phyloP scores from a whole-genome alignment of 2,113 vertebrate species.

The Sylvia atricapilla region DNA sequence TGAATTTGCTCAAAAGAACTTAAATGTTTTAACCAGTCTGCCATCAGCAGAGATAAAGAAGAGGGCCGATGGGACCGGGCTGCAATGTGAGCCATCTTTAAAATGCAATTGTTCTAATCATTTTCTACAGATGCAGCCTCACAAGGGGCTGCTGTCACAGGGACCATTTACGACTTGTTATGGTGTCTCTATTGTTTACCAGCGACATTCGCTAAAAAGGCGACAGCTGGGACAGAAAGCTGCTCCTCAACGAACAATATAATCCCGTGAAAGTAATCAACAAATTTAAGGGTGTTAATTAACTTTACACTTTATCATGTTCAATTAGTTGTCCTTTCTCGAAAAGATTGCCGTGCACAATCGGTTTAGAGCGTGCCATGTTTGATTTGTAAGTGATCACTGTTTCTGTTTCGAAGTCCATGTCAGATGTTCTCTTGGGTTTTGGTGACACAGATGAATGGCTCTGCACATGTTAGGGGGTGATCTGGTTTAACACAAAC shows the following conservation, averaged over 20 bases:
- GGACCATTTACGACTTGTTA: conserved; percentile 88
- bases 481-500: conserved; percentile 84
- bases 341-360: conserved; percentile 86
- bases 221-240: conserved; percentile 94
- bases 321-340: conserved; percentile 96
- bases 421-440: conserved; percentile 86
- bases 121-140: conserved; percentile 92
- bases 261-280: conserved; percentile 92
- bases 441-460: conserved; percentile 87
- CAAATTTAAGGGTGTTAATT: conserved; percentile 99
- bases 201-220: conserved; percentile 78
- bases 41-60: conserved; percentile 81
- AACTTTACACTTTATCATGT: conserved; percentile 99
- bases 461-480: conserved; percentile 79
- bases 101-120: conserved; percentile 98
- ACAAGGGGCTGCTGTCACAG: conserved; percentile 90
- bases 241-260: conserved; percentile 86
- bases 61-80: conserved; percentile 82
- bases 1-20: conserved; percentile 80
- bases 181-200: conserved; percentile 93
- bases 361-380: conserved; percentile 87
- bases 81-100: conserved; percentile 88
- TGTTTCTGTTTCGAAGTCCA: conserved; percentile 80
- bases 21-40: conserved; percentile 82
- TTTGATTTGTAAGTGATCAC: conserved; percentile 94